Conservation (phyloP, 2,113 vertebrate genomes). For the Piprites chloris region DNA sequence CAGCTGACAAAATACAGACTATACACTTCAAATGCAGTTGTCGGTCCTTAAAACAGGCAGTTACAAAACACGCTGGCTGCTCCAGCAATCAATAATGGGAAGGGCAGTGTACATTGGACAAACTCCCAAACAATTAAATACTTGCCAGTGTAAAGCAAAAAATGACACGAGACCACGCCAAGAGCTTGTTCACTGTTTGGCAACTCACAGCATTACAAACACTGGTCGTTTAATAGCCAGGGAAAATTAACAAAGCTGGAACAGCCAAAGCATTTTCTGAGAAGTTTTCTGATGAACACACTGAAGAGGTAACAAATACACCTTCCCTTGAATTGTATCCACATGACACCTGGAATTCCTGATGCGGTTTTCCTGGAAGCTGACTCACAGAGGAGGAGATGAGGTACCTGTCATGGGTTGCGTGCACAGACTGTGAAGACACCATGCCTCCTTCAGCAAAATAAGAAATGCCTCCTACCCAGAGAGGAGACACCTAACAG, state of each 20-base stretch:
- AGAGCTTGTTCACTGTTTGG: conserved; percentile 60
- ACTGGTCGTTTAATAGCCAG: conserved; percentile 49
- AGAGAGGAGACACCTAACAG: background rate
- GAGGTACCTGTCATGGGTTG: background rate
- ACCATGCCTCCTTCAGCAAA: background rate
- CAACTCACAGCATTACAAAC: conserved; percentile 32
- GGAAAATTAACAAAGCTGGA: conserved; percentile 25
- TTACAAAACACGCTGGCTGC: conserved; percentile 59
- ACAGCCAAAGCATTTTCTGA: conserved; percentile 7
- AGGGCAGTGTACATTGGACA: conserved; percentile 56
- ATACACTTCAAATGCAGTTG: conserved; percentile 57
- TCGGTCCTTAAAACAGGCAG: conserved; percentile 42
- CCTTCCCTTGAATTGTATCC: background rate
- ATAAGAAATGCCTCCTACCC: background rate
- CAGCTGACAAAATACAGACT: conserved; percentile 66
- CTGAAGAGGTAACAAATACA: conserved; percentile 16
- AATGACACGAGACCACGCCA: background rate
- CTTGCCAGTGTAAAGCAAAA: conserved; percentile 63
- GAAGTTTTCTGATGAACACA: conserved; percentile 11
- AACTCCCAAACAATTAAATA: conserved; percentile 62
- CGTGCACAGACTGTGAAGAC: background rate
- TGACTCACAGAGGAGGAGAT: conserved; percentile 10
- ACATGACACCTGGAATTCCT: background rate
- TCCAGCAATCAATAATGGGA: conserved; percentile 62
- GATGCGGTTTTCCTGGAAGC: background rate